A percentile compares a stretch with the other conserved stretches of the same genome.
These are phyloP conservation scores for Abrostola tripartita DNA, from an alignment of 2,888 invertebrate species.

Conservation along the genomic window DNA sequence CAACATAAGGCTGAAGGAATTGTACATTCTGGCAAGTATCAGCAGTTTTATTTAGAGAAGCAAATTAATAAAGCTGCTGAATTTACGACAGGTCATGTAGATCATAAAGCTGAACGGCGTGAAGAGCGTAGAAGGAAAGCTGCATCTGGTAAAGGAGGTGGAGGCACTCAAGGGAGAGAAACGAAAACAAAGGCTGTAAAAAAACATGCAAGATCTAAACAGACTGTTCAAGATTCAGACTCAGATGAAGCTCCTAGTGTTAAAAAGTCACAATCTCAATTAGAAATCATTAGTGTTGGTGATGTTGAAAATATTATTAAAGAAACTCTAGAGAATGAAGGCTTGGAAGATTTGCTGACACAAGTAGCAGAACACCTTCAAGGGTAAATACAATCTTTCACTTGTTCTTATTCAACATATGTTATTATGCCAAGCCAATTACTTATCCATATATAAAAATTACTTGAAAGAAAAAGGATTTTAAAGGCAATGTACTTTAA, in stretches of 20 bases:
- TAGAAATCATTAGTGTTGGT: slow-evolving; percentile 90
- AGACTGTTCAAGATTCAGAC: slow-evolving; percentile 89
- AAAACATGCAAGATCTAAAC: slow-evolving; percentile 91
- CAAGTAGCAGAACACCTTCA: slow-evolving; percentile 91
- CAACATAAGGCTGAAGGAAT: slow-evolving; percentile 90
- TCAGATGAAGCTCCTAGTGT: slow-evolving; percentile 89
- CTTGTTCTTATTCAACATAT: too few relatives aligned
- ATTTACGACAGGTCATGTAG: slow-evolving; percentile 72
- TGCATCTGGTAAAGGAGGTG: slow-evolving; percentile 95
- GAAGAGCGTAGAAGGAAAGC: slow-evolving; percentile 97
- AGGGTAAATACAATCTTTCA: slow-evolving; percentile 79
- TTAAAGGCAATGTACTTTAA: too few relatives aligned
- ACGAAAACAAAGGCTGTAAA: slow-evolving; percentile 98
- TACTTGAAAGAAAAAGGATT: too few relatives aligned
- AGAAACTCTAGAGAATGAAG: slow-evolving; percentile 90
- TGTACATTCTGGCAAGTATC: slow-evolving; percentile 92
- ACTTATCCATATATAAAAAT: too few relatives aligned
- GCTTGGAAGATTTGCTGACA: slow-evolving; percentile 91
- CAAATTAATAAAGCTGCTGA: slow-evolving; percentile 87
- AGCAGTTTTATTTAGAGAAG: slow-evolving; percentile 91
- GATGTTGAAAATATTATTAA: slow-evolving; percentile 91
- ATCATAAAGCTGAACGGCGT: slow-evolving; percentile 91
- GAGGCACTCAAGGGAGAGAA: slow-evolving; percentile 97
- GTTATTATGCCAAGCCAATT: too few relatives aligned
- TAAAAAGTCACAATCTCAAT: slow-evolving; percentile 76